A percentile compares a stretch with the other conserved stretches of the same genome.
Evolutionary conservation across 2,888 invertebrate genomes (phyloP).

Genomic region (Eristalis arbustorum): DNA sequence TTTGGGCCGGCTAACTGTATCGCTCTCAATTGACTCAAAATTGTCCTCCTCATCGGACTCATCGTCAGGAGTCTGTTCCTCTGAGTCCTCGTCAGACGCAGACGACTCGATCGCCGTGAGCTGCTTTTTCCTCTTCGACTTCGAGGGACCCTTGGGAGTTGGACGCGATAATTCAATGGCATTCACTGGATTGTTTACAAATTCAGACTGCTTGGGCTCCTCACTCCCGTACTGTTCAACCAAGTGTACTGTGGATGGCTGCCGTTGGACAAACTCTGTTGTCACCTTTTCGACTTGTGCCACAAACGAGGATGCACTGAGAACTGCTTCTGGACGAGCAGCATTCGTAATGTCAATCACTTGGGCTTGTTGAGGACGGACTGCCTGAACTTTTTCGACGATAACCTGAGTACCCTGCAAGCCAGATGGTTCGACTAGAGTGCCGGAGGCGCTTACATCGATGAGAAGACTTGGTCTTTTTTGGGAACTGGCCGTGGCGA

Average conservation of each 20-base stretch:
- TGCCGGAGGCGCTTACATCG: not conserved
- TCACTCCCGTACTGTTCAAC: not conserved
- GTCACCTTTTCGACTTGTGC: not conserved
- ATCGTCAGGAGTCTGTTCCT: not conserved
- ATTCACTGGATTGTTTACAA: too few species aligned
- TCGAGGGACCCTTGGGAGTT: not conserved
- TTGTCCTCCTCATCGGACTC: not conserved
- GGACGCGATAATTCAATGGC: not conserved
- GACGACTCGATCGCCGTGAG: too few species aligned
- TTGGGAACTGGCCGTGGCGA: too few species aligned
- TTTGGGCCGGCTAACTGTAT: not conserved
- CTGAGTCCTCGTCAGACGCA: too few species aligned
- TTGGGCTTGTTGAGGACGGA: not conserved
- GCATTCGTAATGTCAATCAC: slow-evolving; percentile 5
- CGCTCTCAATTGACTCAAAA: not conserved
- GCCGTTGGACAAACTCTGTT: not conserved
- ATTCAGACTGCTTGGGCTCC: too few species aligned
- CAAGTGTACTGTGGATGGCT: not conserved
- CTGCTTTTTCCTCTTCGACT: not conserved
- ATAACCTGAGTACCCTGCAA: not conserved
- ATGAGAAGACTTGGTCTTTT: not conserved
- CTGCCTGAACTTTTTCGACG: not conserved
- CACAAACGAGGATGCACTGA: not conserved
- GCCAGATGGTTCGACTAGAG: not conserved
- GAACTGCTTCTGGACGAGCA: not conserved